Base-by-base conservation (phyloP, 2,797 vertebrate genomes). In the Smutsia temminckii region DNA sequence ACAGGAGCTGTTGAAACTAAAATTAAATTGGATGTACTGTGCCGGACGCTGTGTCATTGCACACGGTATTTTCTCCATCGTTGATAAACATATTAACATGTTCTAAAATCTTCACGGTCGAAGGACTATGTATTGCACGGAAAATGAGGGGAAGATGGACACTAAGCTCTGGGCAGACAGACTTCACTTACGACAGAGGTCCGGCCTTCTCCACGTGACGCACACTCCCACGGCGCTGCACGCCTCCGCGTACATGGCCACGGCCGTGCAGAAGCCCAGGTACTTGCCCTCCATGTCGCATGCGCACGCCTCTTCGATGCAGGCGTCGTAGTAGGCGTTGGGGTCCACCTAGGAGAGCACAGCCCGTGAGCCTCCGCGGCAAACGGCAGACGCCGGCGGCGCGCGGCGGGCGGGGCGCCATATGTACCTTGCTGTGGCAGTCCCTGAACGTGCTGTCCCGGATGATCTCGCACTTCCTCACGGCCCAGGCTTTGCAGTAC, bases 221-320 rank as follows among this genome's bases (percentile, higher is more conserved):
- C 99, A 99, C 87, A 99, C 96, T 1, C 98, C 97, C 27, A 97
- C 98, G 2, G 98, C 97, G 0, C 98, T 98, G 95, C 99, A 99
- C 3, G 98, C 99, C 93, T 99, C 98, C 23, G 99, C 98, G 0
- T 99, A 99, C 93, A 99, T 98, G 2, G 99, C 98, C 87, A 99
- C 98, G 1, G 98, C 98, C 0, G 99, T 99, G 95, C 99, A 99
- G 97, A 99, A 99, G 2, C 99, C 99, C n/a, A 99, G 94, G 87
- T 99, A 99, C 95, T 98, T 99, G 32, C 99, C 99, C 88, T 99
- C 99, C 98, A 99, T 98, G 90, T 99, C 98, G 95, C 99, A 99
- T 1, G 98, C 98, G 32, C 99, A 99, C 7, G 99, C 98, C 95
- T 99, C 99, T 91, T 98, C 97, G 1, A 99, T 91, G 94, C 99